These are phyloP conservation scores for Epinotia brunnichana DNA, from an alignment of 2,888 invertebrate genomes.

Conservation along the genomic window DNA sequence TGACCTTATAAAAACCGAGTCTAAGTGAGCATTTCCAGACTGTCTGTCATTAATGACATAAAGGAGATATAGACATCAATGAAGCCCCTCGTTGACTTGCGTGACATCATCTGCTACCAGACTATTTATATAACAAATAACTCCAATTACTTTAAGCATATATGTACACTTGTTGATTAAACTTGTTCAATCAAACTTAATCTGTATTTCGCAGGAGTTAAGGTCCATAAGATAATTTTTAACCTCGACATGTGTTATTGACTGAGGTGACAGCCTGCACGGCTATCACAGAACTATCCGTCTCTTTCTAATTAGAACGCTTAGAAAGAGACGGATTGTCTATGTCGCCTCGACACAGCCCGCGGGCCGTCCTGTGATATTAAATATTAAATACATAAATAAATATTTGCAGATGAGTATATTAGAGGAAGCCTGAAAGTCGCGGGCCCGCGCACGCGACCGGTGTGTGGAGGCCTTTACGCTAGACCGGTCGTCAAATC, in stretches of 20 bases:
- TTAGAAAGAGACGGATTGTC: too few species aligned
- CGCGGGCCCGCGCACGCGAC: too few species aligned
- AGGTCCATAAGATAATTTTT: not conserved
- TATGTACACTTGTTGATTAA: slow-evolving; percentile 17
- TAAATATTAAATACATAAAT: too few species aligned
- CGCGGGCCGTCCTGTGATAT: too few species aligned
- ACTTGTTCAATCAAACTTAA: slow-evolving; percentile 6
- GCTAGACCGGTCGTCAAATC: too few species aligned
- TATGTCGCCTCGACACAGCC: too few species aligned
- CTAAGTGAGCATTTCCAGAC: not conserved
- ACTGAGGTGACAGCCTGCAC: slow-evolving; percentile 3
- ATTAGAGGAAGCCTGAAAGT: too few species aligned
- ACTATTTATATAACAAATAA: slow-evolving; percentile 44
- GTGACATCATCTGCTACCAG: slow-evolving; percentile 65
- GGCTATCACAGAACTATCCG: too few species aligned
- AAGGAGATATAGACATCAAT: slow-evolving; percentile 59
- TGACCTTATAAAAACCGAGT: too few species aligned
- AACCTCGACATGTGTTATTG: not conserved
- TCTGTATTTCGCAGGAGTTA: slow-evolving; percentile 11
- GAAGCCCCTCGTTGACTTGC: slow-evolving; percentile 53
- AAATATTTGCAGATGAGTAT: too few species aligned
- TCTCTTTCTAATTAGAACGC: too few species aligned
- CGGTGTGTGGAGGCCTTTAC: too few species aligned
- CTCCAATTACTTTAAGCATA: slow-evolving; percentile 35
- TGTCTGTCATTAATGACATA: not conserved